Evolutionary conservation across 2,113 vertebrate genomes (phyloP).

Genomic region (Pao palembangensis): DNA sequence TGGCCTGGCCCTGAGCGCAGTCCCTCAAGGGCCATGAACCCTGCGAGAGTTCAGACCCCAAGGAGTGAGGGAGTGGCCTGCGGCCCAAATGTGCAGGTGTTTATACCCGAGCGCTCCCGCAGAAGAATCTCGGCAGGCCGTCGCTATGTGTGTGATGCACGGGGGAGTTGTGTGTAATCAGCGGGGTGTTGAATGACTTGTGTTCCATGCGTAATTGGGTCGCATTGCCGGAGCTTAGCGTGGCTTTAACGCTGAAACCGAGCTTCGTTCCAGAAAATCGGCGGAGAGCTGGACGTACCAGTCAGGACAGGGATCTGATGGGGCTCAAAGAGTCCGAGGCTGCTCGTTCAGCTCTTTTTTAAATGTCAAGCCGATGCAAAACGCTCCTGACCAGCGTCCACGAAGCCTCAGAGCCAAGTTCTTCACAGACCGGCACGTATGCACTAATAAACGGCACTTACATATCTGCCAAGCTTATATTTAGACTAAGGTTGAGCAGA

Average conservation of each 20-base stretch:
- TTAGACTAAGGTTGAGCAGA: conserved; percentile 52
- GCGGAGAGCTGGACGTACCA: conserved; percentile 12
- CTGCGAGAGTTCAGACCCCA: conserved; percentile 5
- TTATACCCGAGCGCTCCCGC: conserved; percentile 43
- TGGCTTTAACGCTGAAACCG: conserved; percentile 65
- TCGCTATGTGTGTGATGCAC: conserved; percentile 31
- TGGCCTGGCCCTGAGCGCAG: background rate
- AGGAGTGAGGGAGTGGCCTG: conserved; percentile 5
- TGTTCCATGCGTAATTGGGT: conserved; percentile 68
- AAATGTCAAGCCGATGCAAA: conserved; percentile 76
- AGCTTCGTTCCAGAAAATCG: conserved; percentile 63
- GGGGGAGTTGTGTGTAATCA: conserved; percentile 47
- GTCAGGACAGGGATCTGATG: conserved; percentile 25
- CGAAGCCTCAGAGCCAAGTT: conserved; percentile 48
- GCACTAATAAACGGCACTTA: conserved; percentile 71
- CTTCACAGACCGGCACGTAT: conserved; percentile 54
- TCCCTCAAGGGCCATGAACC: conserved; percentile 37
- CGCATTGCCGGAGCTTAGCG: conserved; percentile 68
- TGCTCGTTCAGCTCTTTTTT: conserved; percentile 70
- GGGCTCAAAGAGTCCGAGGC: conserved; percentile 48
- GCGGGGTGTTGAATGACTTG: conserved; percentile 64
- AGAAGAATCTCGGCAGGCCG: conserved; percentile 45
- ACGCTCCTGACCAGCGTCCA: conserved; percentile 60
- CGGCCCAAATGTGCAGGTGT: conserved; percentile 51
- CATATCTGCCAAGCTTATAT: conserved; percentile 66